Evolutionary conservation across 2,888 invertebrate species (phyloP), one percentile per base, ranked within the genome.

Genomic region (Conomelus anceps): DNA sequence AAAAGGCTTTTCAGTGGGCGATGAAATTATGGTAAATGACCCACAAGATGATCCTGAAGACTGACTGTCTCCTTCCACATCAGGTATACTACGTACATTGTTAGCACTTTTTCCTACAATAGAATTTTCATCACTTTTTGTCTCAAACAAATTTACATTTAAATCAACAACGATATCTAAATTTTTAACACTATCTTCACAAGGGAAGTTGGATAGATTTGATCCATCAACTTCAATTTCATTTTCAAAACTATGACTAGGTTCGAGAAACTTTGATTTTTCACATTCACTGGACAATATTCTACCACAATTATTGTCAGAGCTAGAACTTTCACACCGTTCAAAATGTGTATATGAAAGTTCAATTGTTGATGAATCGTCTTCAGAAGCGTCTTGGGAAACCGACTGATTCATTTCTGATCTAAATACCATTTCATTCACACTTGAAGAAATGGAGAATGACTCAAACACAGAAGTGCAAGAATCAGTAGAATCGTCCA

Each of bases 11-110:
- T 84, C 84, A 84, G 22, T 85, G 34, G 22, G 29, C n/a, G 84
- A 24, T 29, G 88, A 63, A 22, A 88, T 20, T 13, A 41, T 63
- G 22, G 24, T 88, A 85, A 89, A 34, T 86, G 85, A 85, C 41
- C 88, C 88, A 84, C 84, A 24, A 0, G 88, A 85, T 84, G 89
- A 88, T 41, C 22, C 34, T 26, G 29, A 29, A 7, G 85, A 22
- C 20, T 88, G 85, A 6, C 63, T 26, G 9, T 24, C 86, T 22
- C 22, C 63, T 41, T 90, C 88, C 3, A 84, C 90, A 86, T 89
- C 90, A 86, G 85, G 87, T n/a, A n/a, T n/a, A n/a, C n/a, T 7
- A 9, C 22, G n/a, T 0, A 11, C 88, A 84, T 85, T 86, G 26
- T 86, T 88, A 88, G 41, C 88, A 88, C 41, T 88, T 88, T 0